Evolutionary conservation across 2,113 vertebrate genomes (phyloP), one percentile per base, ranked within the genome.

Genomic region (Corvus cornix): DNA sequence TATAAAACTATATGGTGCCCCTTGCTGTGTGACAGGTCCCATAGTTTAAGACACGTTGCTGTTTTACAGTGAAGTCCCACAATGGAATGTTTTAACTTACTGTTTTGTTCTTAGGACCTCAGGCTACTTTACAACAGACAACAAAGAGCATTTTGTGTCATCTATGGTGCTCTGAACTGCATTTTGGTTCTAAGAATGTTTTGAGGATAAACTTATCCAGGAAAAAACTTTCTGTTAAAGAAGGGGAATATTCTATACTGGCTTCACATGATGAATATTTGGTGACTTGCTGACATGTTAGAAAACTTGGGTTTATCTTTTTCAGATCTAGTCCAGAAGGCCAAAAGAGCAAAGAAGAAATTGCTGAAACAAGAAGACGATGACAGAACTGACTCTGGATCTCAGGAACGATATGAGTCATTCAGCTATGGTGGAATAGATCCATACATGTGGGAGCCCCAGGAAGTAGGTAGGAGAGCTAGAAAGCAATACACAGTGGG

Each of bases 361-460:
- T 91, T 99, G 35, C 94, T 99, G 96, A 99, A 99, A 95, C 97
- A 97, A 58, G 99, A 99, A 73, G 99, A 98, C 73, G 99, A 99
- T 28, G 99, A 99, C 72, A 98, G 98, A 89, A 89, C 86, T 6
- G 99, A 99, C 16, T 97, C 98, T 4, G 98, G 98, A 48, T 97
- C 97, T 79, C 98, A 98, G 83, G 97, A 98, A 4, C 97, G 96
- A 82, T 99, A 99, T 2, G 99, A 99, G 73, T 99, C 99, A 8
- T 99, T 99, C 96, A 99, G 98, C 96, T 99, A 99, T 76, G 99
- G 99, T 30, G 99, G 99, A 73, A 98, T 99, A 24, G 99, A 99
- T 94, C 99, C 99, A 0, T 99, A 98, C 86, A 99, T 99, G 99
- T 99, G 99, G 99, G 99, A 99, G 90, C 99, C 99, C 52, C 99